These are phyloP conservation scores for Apocrypta bakeri DNA, from an alignment of 1,140 invertebrate genomes.

Conservation along the genomic window DNA sequence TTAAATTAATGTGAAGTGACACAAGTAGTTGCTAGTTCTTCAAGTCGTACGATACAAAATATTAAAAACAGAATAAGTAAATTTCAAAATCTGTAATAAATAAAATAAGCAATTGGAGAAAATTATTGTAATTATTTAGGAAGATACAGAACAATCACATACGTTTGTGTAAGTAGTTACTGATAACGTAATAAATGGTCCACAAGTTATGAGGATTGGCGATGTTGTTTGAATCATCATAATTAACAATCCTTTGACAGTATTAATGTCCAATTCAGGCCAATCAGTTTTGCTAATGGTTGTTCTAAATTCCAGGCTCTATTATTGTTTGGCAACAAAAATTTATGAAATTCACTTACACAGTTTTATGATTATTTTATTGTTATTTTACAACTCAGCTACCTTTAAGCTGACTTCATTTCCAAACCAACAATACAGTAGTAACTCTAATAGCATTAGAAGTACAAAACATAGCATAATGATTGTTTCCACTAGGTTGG, in stretches of 20 bases:
- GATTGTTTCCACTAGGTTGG: not conserved
- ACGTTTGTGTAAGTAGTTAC: not conserved
- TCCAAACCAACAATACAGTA: conserved; percentile 14
- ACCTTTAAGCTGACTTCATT: conserved; percentile 3
- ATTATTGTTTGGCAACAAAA: not conserved
- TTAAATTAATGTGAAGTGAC: too few relatives aligned
- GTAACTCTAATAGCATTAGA: not conserved
- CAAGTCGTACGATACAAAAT: too few relatives aligned
- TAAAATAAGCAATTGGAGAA: too few relatives aligned
- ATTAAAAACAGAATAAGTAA: too few relatives aligned
- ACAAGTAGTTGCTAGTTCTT: too few relatives aligned
- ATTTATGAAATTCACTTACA: too few relatives aligned
- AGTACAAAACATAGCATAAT: not conserved
- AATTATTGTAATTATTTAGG: not conserved
- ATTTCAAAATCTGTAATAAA: too few relatives aligned
- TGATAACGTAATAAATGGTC: not conserved
- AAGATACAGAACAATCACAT: not conserved
- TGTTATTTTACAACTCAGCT: not conserved
- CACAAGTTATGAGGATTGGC: not conserved
- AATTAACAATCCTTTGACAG: not conserved
- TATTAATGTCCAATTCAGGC: not conserved
- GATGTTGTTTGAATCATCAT: conserved; percentile 11
- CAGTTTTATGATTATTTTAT: too few relatives aligned
- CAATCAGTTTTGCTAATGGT: not conserved
- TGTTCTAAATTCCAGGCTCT: not conserved